Evolutionary conservation across 2,797 vertebrate species (phyloP).

Genomic region (Eospalax fontanierii): DNA sequence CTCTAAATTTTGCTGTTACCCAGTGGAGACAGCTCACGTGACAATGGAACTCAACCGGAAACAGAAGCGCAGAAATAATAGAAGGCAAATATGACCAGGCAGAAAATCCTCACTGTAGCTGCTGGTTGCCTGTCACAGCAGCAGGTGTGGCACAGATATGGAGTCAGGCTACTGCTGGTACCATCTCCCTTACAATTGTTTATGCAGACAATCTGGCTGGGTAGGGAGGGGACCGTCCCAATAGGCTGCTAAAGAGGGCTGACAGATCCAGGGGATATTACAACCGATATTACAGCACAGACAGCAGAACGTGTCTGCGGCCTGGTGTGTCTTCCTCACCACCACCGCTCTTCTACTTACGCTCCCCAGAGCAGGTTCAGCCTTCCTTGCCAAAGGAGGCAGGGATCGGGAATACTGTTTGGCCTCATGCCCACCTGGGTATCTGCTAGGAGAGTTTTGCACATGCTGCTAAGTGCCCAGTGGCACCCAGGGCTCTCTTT

Average conservation of each 20-base stretch:
- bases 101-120: background rate
- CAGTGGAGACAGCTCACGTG: background rate
- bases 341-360: slow-evolving; percentile 38
- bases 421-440: slow-evolving; percentile 78
- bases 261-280: slow-evolving; percentile 80
- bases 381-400: slow-evolving; percentile 72
- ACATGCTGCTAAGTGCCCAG: slow-evolving; percentile 79
- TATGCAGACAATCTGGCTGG: slow-evolving; percentile 79
- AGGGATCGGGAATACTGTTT: slow-evolving; percentile 62
- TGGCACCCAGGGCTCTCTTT: slow-evolving; percentile 82
- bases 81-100: background rate
- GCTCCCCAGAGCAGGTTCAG: slow-evolving; percentile 63
- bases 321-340: slow-evolving; percentile 70
- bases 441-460: slow-evolving; percentile 85
- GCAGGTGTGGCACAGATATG: slow-evolving; percentile 50
- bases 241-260: slow-evolving; percentile 78
- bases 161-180: slow-evolving; percentile 32
- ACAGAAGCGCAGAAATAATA: background rate
- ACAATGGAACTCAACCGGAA: background rate
- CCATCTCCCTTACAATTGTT: slow-evolving; percentile 72
- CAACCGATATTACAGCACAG: slow-evolving; percentile 69
- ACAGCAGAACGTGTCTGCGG: slow-evolving; percentile 71
- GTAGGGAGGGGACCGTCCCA: slow-evolving; percentile 72
- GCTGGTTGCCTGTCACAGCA: background rate
- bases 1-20: background rate